These are phyloP conservation scores for Laticauda colubrina DNA, from an alignment of 2,113 vertebrate genomes.

Conservation along the genomic window DNA sequence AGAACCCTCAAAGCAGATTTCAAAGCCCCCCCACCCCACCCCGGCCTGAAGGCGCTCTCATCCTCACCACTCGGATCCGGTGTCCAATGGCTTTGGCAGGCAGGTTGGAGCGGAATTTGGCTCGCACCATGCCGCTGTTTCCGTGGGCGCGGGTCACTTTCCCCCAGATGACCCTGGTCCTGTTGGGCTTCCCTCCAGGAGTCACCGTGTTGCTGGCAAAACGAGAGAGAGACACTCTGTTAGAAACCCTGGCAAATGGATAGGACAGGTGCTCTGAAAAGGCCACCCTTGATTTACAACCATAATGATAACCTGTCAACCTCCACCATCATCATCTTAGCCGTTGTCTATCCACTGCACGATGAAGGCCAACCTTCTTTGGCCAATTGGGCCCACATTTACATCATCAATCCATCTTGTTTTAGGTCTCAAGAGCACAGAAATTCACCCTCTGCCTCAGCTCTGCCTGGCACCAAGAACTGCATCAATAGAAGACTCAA, in stretches of 20 bases:
- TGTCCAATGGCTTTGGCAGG: slow-evolving; percentile 97
- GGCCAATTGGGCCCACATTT: too few relatives aligned
- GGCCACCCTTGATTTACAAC: not conserved
- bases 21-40: too few relatives aligned
- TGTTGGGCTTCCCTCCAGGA: slow-evolving; percentile 93
- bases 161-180: slow-evolving; percentile 98
- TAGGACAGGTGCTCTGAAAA: not conserved
- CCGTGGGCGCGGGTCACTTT: slow-evolving; percentile 94
- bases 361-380: too few relatives aligned
- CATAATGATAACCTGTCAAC: not conserved
- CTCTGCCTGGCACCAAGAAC: not conserved
- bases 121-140: slow-evolving; percentile 96
- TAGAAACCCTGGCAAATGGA: not conserved
- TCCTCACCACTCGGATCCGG: slow-evolving; percentile 91
- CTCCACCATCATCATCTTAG: too few relatives aligned
- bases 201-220: slow-evolving; percentile 87
- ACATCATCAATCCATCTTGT: too few relatives aligned
- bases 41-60: not conserved
- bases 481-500: not conserved
- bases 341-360: too few relatives aligned
- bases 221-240: not conserved
- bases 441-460: not conserved
- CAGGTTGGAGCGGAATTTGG: slow-evolving; percentile 96
- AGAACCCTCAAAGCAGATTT: not conserved
- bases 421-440: too few relatives aligned